phyloP scores from a whole-genome alignment of 1,140 invertebrate genomes.

The Cyphomyrmex costatus region DNA sequence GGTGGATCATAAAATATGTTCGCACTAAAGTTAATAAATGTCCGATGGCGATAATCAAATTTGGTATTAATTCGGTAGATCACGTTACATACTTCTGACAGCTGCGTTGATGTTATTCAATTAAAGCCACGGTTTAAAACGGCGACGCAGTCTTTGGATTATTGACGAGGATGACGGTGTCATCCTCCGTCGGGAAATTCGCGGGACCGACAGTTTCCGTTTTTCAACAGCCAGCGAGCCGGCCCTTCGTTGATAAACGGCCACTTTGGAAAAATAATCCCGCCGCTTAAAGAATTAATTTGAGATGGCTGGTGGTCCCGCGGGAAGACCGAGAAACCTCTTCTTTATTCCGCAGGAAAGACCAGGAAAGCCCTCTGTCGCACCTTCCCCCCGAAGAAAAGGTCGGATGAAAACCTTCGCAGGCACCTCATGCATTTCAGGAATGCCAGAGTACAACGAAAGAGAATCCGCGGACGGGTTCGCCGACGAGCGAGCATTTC shows the following conservation, averaged over 20 bases:
- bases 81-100: neutral
- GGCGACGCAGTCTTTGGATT: neutral
- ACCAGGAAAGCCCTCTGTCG: constrained; percentile 4
- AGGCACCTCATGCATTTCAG: constrained; percentile 38
- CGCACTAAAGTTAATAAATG: constrained; percentile 54
- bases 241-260: constrained; percentile 53
- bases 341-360: constrained; percentile 49
- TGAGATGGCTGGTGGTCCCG: constrained; percentile 53
- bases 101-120: neutral
- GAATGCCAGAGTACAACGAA: constrained; percentile 40
- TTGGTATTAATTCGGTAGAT: constrained; percentile 47
- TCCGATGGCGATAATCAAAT: constrained; percentile 44
- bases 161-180: constrained; percentile 4
- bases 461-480: constrained; percentile 23
- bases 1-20: constrained; percentile 51
- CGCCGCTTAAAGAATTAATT: constrained; percentile 61
- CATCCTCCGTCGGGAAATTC: constrained; percentile 40
- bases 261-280: constrained; percentile 60
- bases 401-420: constrained; percentile 27
- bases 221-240: neutral
- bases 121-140: neutral
- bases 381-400: constrained; percentile 31
- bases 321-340: constrained; percentile 42
- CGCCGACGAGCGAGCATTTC: constrained; percentile 26
- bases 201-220: constrained; percentile 15